Percentiles rank a stretch among this genome's conserved stretches.
phyloP scores from a whole-genome alignment of 2,888 invertebrate species.

The Cheilosia soror region DNA sequence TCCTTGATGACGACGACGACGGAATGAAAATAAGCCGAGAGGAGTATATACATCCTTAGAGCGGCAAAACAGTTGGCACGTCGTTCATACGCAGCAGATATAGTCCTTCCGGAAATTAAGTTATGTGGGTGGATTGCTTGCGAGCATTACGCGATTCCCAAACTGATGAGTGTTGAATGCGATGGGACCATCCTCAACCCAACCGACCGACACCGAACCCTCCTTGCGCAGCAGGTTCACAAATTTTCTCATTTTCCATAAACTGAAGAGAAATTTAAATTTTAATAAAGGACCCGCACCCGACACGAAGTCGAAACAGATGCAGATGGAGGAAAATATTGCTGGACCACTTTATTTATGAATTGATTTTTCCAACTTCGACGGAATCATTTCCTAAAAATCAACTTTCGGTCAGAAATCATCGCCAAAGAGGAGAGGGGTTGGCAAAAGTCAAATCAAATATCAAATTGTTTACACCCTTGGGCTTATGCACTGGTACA shows the following conservation, averaged over 20 bases:
- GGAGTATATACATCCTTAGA: slow-evolving; percentile 33
- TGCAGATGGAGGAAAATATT: slow-evolving; percentile 44
- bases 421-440: slow-evolving; percentile 32
- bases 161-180: slow-evolving; percentile 25
- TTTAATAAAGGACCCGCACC: slow-evolving; percentile 49
- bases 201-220: background rate
- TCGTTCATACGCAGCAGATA: slow-evolving; percentile 61
- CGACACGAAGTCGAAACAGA: slow-evolving; percentile 33
- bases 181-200: background rate
- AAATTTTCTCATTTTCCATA: slow-evolving; percentile 63
- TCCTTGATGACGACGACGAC: slow-evolving; percentile 45
- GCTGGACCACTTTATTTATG: slow-evolving; percentile 48
- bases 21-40: slow-evolving; percentile 27
- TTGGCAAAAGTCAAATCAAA: slow-evolving; percentile 66
- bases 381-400: slow-evolving; percentile 62
- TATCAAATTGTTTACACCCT: slow-evolving; percentile 73
- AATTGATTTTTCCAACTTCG: slow-evolving; percentile 61
- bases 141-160: slow-evolving; percentile 31
- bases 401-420: slow-evolving; percentile 59
- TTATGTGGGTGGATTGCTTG: slow-evolving; percentile 75
- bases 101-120: slow-evolving; percentile 77
- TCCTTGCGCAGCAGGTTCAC: slow-evolving; percentile 60
- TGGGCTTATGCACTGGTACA: slow-evolving; percentile 39
- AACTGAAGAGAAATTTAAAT: slow-evolving; percentile 57
- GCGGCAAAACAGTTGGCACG: slow-evolving; percentile 63